Base-by-base conservation (phyloP, 2,888 invertebrate species). In the Octonoba sinensis region DNA sequence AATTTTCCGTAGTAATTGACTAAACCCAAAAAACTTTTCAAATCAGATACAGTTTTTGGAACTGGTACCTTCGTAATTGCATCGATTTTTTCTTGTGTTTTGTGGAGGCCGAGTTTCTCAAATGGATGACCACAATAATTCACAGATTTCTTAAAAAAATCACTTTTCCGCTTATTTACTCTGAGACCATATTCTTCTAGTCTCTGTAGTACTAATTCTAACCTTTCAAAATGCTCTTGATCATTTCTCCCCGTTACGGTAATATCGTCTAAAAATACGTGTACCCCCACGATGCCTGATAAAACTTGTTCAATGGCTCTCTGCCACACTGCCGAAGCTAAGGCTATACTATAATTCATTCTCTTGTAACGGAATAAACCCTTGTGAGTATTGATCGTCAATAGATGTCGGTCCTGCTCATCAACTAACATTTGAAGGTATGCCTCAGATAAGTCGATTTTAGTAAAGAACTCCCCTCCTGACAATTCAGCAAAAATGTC, bases 401-500 rank as follows among this genome's bases (percentile, higher is more conserved):
- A 71, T 18, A 86, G 84, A 20, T 87, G 83, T 74, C 85, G 83
- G 82, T 86, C 86, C 24, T 87, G 86, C 3, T 86, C 86, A 47
- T 86, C 86, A 36, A 88, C 84, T 85, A 87, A 86, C 27, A 88
- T 59, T 76, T 88, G 87, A 81, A 87, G 84, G 72, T 88, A 89
- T 4, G 88, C 88, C 66, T 86, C 85, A 1, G 77, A 73, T 46
- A 88, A 84, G 84, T 88, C 87, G 60, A n/a, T n/a, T n/a, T n/a
- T n/a, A n/a, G n/a, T n/a, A n/a, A n/a, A n/a, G n/a, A n/a, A n/a
- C n/a, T n/a, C 85, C 18, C 87, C 87, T 54, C 86, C 87, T 71
- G 83, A 51, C 44, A 86, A 57, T 57, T 71, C 70, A 47, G 76
- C 65, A 59, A 85, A 85, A n/a, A 86, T 54, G 57, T 86, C 86